Evolutionary conservation across 2,113 vertebrate species (phyloP).

Genomic region (Opisthocomus hoazin): DNA sequence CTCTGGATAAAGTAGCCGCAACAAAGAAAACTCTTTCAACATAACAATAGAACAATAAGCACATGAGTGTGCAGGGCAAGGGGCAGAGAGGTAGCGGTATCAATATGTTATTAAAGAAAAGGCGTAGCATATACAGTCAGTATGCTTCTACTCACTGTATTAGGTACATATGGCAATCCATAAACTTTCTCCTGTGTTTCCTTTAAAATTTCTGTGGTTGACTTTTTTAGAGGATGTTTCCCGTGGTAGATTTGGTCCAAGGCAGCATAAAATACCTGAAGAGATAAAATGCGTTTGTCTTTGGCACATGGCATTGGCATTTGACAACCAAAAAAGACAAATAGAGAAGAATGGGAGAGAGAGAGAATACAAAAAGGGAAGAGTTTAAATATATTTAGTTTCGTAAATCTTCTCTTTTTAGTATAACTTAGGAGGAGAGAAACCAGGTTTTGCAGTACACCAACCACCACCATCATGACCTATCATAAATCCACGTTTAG

Average conservation of each 20-base stretch:
- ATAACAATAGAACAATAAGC: not conserved
- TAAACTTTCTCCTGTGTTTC: conserved; percentile 91
- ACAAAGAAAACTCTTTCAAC: not conserved
- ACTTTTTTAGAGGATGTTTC: conserved; percentile 77
- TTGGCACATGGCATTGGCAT: not conserved
- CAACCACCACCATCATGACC: not conserved
- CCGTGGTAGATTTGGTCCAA: conserved; percentile 96
- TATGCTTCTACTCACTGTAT: conserved; percentile 82
- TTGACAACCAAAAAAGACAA: not conserved
- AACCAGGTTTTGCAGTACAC: not conserved
- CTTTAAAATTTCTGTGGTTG: conserved; percentile 90
- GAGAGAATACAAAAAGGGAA: not conserved
- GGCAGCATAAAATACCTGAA: conserved; percentile 91
- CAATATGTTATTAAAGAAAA: not conserved
- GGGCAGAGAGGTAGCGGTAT: not conserved
- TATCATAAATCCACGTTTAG: not conserved
- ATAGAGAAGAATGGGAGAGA: not conserved
- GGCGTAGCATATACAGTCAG: not conserved
- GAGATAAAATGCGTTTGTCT: not conserved
- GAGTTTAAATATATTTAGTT: not conserved
- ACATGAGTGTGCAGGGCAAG: not conserved
- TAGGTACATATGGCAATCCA: conserved; percentile 84
- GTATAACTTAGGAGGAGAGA: not conserved
- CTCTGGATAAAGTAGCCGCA: not conserved
- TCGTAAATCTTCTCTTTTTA: not conserved